Percentiles rank a stretch among this genome's conserved stretches.
phyloP scores from a whole-genome alignment of 37 sponge, comb jelly and placozoan species.

The Amphimedon queenslandica region DNA sequence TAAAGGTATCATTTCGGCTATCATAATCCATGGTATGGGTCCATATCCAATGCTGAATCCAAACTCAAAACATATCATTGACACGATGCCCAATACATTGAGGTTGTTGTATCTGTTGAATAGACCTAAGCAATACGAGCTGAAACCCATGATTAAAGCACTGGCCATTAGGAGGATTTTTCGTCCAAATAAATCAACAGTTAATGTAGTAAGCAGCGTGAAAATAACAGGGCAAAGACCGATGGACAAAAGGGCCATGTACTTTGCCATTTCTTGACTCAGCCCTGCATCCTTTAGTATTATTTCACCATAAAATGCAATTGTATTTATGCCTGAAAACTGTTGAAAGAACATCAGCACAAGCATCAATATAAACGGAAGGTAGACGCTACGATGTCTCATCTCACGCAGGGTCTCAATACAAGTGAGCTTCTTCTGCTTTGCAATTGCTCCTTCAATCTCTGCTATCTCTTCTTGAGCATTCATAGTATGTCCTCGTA shows the following conservation, averaged over 20 bases:
- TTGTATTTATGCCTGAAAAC: not conserved
- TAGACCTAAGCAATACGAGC: no score
- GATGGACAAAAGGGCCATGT: slow-evolving; percentile 1
- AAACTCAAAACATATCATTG: not conserved
- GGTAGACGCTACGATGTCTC: not conserved
- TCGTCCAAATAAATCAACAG: slow-evolving; percentile 40
- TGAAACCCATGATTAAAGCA: slow-evolving; percentile 7
- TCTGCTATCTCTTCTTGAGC: not conserved
- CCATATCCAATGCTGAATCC: slow-evolving; percentile 2
- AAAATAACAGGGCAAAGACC: not conserved
- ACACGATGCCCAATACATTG: not conserved
- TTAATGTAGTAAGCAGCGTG: not conserved
- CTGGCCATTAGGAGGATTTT: no score
- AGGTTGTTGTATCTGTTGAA: not conserved
- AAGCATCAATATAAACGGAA: not conserved
- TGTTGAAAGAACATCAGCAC: not conserved
- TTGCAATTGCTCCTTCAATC: not conserved
- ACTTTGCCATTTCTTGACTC: not conserved
- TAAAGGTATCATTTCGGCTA: not conserved
- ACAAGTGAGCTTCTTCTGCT: not conserved
- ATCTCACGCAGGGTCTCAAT: not conserved
- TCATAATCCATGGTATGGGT: slow-evolving; percentile 10
- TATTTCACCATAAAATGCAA: no score
- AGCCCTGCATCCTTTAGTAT: slow-evolving; percentile 13
- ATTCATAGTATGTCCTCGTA: not conserved